A percentile compares a stretch with the other conserved stretches of the same genome.
Conservation (phyloP, 2,113 vertebrate genomes). For the Odocoileus hemionus region DNA sequence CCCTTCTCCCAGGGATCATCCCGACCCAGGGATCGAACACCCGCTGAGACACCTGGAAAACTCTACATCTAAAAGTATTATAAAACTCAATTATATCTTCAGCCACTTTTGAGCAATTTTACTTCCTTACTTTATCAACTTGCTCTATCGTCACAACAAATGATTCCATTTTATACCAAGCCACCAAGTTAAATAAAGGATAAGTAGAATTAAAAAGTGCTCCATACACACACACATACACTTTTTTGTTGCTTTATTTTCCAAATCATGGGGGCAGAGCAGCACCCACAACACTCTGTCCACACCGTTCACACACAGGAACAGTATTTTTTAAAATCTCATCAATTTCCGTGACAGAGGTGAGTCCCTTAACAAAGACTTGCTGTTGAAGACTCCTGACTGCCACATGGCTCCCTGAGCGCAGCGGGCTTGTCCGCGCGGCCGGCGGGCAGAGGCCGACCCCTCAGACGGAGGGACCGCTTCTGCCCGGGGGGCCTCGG, state of each 20-base stretch:
- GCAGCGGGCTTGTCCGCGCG: neutral
- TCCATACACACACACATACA: neutral
- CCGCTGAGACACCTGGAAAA: neutral
- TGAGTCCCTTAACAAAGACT: neutral
- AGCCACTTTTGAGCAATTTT: neutral
- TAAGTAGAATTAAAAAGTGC: neutral
- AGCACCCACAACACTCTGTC: neutral
- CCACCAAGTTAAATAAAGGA: neutral
- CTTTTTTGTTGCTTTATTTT: neutral
- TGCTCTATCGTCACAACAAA: neutral
- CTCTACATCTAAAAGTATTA: neutral
- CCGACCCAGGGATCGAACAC: neutral
- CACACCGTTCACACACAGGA: neutral
- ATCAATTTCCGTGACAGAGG: slow-evolving; percentile 38
- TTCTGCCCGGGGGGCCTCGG: too few species aligned
- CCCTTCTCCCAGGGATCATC: neutral
- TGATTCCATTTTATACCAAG: neutral
- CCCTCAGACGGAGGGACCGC: too few species aligned
- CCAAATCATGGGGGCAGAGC: neutral
- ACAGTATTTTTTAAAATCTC: neutral
- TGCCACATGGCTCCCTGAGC: neutral
- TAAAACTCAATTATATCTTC: neutral
- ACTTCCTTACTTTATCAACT: neutral
- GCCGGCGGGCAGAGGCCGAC: too few species aligned
- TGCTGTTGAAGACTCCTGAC: neutral